Evolutionary conservation across 1,140 invertebrate species (phyloP).

Genomic region (Drosophila auraria): DNA sequence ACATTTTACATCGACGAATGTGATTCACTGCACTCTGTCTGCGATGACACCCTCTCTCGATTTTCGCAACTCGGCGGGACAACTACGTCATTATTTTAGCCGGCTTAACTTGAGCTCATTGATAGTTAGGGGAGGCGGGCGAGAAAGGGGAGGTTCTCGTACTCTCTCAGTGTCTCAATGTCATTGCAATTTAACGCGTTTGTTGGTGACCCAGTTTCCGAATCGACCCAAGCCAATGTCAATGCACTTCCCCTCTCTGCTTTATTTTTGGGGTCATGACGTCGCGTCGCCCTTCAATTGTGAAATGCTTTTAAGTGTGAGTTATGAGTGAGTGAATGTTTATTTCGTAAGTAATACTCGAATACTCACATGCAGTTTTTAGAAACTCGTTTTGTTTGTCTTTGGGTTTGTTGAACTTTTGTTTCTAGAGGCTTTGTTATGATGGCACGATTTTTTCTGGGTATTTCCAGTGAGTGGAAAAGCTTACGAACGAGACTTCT

Average conservation of each 20-base stretch:
- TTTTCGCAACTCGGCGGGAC: constrained; percentile 44
- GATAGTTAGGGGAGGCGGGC: not conserved
- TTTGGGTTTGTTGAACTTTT: constrained; percentile 58
- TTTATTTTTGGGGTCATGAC: constrained; percentile 17
- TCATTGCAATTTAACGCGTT: constrained; percentile 48
- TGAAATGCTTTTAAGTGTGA: constrained; percentile 38
- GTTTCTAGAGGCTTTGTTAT: constrained; percentile 6
- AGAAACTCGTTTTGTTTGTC: constrained; percentile 58
- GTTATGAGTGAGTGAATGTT: not conserved
- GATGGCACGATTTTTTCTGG: constrained; percentile 22
- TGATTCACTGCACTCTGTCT: constrained; percentile 59
- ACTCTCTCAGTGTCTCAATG: constrained; percentile 28
- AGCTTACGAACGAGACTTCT: not conserved
- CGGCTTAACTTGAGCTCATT: constrained; percentile 32
- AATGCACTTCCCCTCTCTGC: constrained; percentile 32
- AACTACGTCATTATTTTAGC: constrained; percentile 37
- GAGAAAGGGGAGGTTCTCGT: not conserved
- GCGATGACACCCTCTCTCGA: constrained; percentile 16
- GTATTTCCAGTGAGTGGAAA: not conserved
- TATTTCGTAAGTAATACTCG: not conserved
- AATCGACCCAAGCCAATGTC: constrained; percentile 39
- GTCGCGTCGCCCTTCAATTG: constrained; percentile 25
- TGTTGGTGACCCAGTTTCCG: constrained; percentile 48
- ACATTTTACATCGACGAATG: constrained; percentile 29
- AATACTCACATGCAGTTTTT: constrained; percentile 34